Evolutionary conservation across 1,140 invertebrate genomes (phyloP), one percentile per base, ranked within the genome.

Genomic region (Drosophila bifasciata): DNA sequence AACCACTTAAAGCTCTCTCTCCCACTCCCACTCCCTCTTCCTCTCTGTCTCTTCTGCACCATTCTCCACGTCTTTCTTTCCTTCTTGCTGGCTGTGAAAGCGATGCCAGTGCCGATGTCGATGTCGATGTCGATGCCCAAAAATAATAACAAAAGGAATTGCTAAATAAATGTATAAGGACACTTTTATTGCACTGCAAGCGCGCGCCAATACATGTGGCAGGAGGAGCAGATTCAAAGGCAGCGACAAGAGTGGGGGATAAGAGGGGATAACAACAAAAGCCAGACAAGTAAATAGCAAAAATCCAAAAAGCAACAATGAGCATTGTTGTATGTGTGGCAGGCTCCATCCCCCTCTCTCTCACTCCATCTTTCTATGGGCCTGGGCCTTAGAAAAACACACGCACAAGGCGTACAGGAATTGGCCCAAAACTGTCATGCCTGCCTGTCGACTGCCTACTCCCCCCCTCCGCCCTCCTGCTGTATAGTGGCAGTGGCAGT

Each of bases 61-160:
- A 21, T 21, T 51, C 17, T 50, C 6, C 28, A 7, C 17, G 16
- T 17, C 2, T 4, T 9, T 50, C n/a, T 15, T 11, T n/a, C 6
- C 7, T 25, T 25, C 1, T 25, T 6, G 23, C 23, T 25, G n/a
- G 8, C 28, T 9, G 25, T 28, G 25, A 70, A 79, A 61, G n/a
- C n/a, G n/a, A n/a, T 46, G 64, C 79, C 49, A 59, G 62, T 59
- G 61, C 58, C 43, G n/a, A n/a, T n/a, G n/a, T n/a, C n/a, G n/a
- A n/a, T n/a, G n/a, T n/a, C n/a, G n/a, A n/a, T 66, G 67, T 41
- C 62, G 73, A 76, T 66, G 76, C 11, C 64, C 78, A 45, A 80
- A 86, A 86, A 86, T 88, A 88, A 86, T 86, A 78, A 86, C 83
- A 86, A 86, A 88, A 76, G 83, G 74, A 88, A 86, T 88, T 86